Evolutionary conservation across 2,113 vertebrate genomes (phyloP).

Genomic region (Excalfactoria chinensis): DNA sequence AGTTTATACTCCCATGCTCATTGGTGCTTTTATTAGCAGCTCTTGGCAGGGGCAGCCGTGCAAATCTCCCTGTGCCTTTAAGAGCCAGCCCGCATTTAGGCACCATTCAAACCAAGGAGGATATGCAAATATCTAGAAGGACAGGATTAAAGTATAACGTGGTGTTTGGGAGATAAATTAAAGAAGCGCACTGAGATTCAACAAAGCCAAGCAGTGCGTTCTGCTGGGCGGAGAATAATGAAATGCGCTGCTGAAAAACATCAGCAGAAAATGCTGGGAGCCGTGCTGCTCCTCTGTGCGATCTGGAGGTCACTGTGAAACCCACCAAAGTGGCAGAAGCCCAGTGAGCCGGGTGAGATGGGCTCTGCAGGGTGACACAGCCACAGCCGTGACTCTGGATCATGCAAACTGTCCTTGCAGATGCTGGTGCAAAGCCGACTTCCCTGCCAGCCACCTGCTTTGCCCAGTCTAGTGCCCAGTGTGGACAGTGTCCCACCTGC

Average conservation of each 20-base stretch:
- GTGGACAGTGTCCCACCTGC: accelerated
- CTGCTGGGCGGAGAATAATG: neutral
- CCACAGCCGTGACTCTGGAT: accelerated
- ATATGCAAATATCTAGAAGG: neutral
- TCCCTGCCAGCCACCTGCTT: neutral
- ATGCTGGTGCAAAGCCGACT: accelerated
- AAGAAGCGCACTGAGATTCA: slow-evolving; percentile 3
- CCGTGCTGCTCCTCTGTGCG: neutral
- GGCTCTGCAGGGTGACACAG: neutral
- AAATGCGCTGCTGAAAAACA: neutral
- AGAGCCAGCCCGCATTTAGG: neutral
- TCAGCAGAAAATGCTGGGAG: neutral
- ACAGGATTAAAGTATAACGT: neutral
- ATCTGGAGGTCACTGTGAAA: neutral
- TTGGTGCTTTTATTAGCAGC: slow-evolving; percentile 55
- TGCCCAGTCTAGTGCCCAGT: neutral
- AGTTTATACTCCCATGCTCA: slow-evolving; percentile 34
- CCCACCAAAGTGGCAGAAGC: neutral
- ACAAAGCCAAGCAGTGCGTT: neutral
- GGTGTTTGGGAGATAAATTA: slow-evolving; percentile 9
- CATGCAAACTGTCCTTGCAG: neutral
- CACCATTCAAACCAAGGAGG: neutral
- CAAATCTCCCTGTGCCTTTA: neutral
- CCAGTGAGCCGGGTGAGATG: accelerated
- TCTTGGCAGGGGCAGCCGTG: slow-evolving; percentile 26